Evolutionary conservation across 2,113 vertebrate species (phyloP).

Genomic region (Triplophysa rosa): DNA sequence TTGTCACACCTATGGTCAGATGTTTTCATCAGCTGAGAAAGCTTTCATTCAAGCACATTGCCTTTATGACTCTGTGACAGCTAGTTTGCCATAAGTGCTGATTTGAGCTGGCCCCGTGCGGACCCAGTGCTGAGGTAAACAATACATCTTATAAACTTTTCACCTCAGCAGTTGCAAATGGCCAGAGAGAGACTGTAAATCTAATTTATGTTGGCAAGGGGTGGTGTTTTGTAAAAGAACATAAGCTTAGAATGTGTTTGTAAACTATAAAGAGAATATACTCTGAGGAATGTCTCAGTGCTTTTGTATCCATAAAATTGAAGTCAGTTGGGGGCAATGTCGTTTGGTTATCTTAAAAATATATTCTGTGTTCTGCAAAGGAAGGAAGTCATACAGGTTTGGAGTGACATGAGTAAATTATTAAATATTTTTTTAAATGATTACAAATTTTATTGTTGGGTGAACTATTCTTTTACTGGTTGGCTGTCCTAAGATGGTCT

Average conservation of each 20-base stretch:
- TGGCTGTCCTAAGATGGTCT: too few relatives aligned
- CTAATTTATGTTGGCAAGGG: constrained; percentile 14
- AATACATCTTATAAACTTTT: constrained; percentile 18
- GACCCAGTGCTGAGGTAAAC: constrained; percentile 31
- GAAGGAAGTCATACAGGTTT: too few relatives aligned
- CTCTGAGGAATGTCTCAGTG: too few relatives aligned
- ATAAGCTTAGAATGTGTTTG: constrained; percentile 18
- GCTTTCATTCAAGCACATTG: background rate
- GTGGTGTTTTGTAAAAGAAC: constrained; percentile 33
- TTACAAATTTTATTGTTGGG: too few relatives aligned
- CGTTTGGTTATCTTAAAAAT: too few relatives aligned
- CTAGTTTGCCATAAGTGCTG: constrained; percentile 1
- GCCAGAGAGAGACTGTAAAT: constrained; percentile 32
- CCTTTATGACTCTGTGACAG: background rate
- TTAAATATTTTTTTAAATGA: too few relatives aligned
- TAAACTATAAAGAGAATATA: background rate
- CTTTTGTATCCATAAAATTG: too few relatives aligned
- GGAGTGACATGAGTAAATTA: too few relatives aligned
- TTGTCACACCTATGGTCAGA: background rate
- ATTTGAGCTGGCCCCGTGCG: background rate
- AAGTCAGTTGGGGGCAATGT: too few relatives aligned
- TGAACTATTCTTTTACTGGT: too few relatives aligned
- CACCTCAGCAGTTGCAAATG: constrained; percentile 9
- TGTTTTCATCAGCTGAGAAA: constrained; percentile 10
- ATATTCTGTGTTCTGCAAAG: too few relatives aligned